A percentile compares a stretch with the other conserved stretches of the same genome.
These are phyloP conservation scores for Myanophis thanlyinensis DNA, from an alignment of 2,113 vertebrate species.

Conservation along the genomic window DNA sequence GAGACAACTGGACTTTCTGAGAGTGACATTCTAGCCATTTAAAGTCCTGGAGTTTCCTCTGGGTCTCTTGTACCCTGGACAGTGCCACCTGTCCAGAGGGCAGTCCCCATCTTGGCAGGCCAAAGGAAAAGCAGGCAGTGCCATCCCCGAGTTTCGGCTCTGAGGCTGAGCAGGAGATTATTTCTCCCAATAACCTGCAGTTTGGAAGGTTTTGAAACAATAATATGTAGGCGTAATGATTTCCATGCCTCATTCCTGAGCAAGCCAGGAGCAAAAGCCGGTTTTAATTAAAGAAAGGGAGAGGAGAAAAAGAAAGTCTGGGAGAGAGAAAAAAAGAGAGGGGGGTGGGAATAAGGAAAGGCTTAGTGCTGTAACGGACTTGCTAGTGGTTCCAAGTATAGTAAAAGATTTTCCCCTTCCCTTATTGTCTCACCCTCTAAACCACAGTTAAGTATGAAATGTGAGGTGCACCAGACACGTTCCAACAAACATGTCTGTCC, in stretches of 20 bases:
- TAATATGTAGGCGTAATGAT: constrained; percentile 37
- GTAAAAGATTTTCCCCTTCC: background rate
- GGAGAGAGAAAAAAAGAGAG: background rate
- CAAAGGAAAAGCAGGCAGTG: background rate
- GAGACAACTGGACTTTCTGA: background rate
- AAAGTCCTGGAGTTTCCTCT: background rate
- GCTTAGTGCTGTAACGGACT: background rate
- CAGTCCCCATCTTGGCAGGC: background rate
- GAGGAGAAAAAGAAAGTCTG: background rate
- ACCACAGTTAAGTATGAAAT: background rate
- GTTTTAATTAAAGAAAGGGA: constrained; percentile 36
- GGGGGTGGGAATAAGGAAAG: background rate
- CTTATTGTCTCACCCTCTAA: background rate
- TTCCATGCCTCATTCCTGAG: constrained; percentile 34
- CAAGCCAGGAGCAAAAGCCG: constrained; percentile 32
- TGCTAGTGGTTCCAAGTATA: background rate
- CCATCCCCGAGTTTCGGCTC: background rate
- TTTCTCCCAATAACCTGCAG: constrained; percentile 33
- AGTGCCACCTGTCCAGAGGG: background rate
- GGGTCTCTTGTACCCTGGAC: background rate
- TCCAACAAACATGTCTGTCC: background rate
- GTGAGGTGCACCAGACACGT: background rate
- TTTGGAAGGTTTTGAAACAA: constrained; percentile 39
- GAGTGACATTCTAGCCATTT: background rate
- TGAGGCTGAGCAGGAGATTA: background rate